Evolutionary conservation across 37 sponge, comb jelly and placozoan species (phyloP), one percentile per base, ranked within the genome.

Genomic region (Agelas oroides): DNA sequence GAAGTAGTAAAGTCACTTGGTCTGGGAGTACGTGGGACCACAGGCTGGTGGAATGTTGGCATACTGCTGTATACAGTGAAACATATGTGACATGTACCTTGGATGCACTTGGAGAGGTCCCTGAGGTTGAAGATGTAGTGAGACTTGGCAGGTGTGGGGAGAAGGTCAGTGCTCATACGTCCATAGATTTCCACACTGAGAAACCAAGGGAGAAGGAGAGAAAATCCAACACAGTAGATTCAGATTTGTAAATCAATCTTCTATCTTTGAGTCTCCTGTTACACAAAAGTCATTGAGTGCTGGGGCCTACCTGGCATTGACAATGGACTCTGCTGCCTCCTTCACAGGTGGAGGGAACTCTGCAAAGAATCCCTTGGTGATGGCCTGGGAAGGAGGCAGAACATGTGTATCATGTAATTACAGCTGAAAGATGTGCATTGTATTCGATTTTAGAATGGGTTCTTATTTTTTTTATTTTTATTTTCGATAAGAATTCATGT

Each of bases 41-140:
- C n/a, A n/a, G n/a, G n/a, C n/a, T n/a, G n/a, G n/a, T n/a, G n/a
- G n/a, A n/a, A n/a, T n/a, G n/a, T n/a, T n/a, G n/a, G n/a, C n/a
- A n/a, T n/a, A n/a, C n/a, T n/a, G n/a, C n/a, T n/a, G n/a, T 46
- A 46, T 46, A 46, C 3, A 12, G 46, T 46, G 46, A 8, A 12
- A 46, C 46, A 46, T 46, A 46, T 8, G 46, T 46, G n/a, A n/a
- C n/a, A 18, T 6, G 28, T 57, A 92, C 95, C 99, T 80, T 98
- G 99, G 52, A 98, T 93, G 75, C 97, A 94, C 79, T 98, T 98
- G 35, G 97, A 97, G 59, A 98, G 69, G 82, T 98, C 99, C 46
- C 99, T 86, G 69, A 98, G 87, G 68, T 98, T 98, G 88, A 98
- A 98, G 33, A 96, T 88, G 85, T 98, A 98, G 81, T 98, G 99